Base-by-base conservation (phyloP, 2,113 vertebrate species). In the Ornithorhynchus anatinus region DNA sequence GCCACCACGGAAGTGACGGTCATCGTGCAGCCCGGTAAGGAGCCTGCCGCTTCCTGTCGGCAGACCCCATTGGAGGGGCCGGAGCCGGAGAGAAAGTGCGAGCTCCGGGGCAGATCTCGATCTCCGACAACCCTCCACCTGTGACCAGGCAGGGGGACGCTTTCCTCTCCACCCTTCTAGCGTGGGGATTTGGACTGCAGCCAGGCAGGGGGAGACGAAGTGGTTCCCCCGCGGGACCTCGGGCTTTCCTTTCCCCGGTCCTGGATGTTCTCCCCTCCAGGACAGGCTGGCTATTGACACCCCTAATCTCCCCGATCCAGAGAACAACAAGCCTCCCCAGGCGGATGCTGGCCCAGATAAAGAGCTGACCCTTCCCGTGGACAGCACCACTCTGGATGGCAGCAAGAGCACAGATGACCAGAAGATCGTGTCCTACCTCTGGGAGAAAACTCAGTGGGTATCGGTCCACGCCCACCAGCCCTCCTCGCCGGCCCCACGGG, bases 301-400 rank as follows among this genome's bases (percentile, higher is more conserved):
- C n/a, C 37, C 27, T 35, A n/a, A 15, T 62, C 23, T 82, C 52
- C 66, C 33, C 81, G 60, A 91, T 75, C 12, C 84, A 99, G 98
- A 99, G 87, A 99, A 99, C 90, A 99, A 99, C 79, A 97, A 98
- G 66, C 93, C 98, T 1, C 98, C 98, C 5, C 88, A 92, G 69
- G 97, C 98, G 8, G 95, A 99, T 52, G 96, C 98, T 25, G 97
- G 97, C 52, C 98, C 98, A 27, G 97, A 99, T 88, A 99, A 99
- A 72, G 98, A 99, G 80, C 88, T 99, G 80, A 99, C 94, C 7
- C 93, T 98, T 62, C 98, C 98, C 0, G 94, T 99, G 16, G 98
- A 99, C 75, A 94, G 93, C 72, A 99, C 98, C 60, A 97, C 91
- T 16, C 88, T 99, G 80, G 96, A 99, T 58, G 98, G 97, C 81